phyloP scores from a whole-genome alignment of 2,113 vertebrate species.

The Otis tarda region DNA sequence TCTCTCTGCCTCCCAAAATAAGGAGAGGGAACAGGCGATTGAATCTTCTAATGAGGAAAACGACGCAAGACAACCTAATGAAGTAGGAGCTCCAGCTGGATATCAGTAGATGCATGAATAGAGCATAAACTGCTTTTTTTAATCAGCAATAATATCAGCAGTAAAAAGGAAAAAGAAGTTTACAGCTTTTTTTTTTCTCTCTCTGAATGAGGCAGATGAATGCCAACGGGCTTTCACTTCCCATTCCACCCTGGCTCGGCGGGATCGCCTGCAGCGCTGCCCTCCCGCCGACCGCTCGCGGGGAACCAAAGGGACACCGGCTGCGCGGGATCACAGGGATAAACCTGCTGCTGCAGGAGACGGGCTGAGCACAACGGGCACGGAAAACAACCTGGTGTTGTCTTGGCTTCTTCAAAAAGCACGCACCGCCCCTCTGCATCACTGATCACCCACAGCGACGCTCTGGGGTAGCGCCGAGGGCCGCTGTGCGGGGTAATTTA shows the following conservation, averaged over 20 bases:
- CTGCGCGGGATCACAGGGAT: neutral
- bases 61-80: neutral
- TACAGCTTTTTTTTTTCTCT: neutral
- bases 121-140: neutral
- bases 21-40: neutral
- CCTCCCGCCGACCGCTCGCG: neutral
- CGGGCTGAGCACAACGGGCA: neutral
- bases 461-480: neutral
- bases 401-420: neutral
- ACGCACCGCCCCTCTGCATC: neutral
- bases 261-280: neutral
- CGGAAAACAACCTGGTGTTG: neutral
- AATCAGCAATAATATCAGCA: constrained; percentile 16
- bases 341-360: neutral
- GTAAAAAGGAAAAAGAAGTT: neutral
- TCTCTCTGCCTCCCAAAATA: neutral
- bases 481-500: too few species aligned
- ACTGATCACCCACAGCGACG: rapidly evolving
- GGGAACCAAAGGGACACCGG: neutral
- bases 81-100: constrained; percentile 32
- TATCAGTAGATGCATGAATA: neutral
- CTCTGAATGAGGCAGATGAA: neutral
- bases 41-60: constrained; percentile 17
- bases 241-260: neutral
- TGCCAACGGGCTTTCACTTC: neutral